Conservation (phyloP, 2,797 vertebrate species). For the Sebastes umbrosus region DNA sequence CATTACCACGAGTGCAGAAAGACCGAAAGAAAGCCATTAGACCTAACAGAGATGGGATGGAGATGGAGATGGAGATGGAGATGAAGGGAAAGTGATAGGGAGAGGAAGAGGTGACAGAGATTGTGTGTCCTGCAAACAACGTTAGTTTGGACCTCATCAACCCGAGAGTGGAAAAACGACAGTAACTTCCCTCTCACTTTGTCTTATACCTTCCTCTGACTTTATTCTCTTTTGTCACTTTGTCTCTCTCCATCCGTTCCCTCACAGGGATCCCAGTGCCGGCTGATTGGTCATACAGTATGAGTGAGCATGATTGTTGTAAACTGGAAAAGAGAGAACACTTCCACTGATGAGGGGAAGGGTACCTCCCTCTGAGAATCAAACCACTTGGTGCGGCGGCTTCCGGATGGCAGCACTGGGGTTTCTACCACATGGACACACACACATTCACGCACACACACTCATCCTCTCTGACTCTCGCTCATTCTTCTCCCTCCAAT, state of each 20-base stretch:
- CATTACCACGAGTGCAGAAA: slow-evolving; percentile 49
- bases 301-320: slow-evolving; percentile 50
- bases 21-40: slow-evolving; percentile 23
- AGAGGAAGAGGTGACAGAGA: slow-evolving; percentile 5
- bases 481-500: slow-evolving; percentile 36
- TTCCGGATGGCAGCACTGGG: slow-evolving; percentile 24
- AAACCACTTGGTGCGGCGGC: slow-evolving; percentile 50
- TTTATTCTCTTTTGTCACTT: background rate
- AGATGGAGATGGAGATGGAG: background rate
- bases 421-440: slow-evolving; percentile 13
- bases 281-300: slow-evolving; percentile 50
- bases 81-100: background rate
- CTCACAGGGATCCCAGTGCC: slow-evolving; percentile 26
- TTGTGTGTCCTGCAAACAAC: slow-evolving; percentile 5
- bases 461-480: background rate
- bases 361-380: slow-evolving; percentile 50
- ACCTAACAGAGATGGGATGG: slow-evolving; percentile 9
- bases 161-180: slow-evolving; percentile 13
- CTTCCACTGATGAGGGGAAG: slow-evolving; percentile 61
- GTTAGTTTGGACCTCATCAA: slow-evolving; percentile 11
- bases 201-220: background rate
- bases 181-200: background rate
- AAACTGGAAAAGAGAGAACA: slow-evolving; percentile 53
- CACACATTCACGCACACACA: background rate
- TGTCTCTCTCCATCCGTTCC: background rate